Evolutionary conservation across 2,113 vertebrate species (phyloP), one percentile per base, ranked within the genome.

Genomic region (Bettongia penicillata): DNA sequence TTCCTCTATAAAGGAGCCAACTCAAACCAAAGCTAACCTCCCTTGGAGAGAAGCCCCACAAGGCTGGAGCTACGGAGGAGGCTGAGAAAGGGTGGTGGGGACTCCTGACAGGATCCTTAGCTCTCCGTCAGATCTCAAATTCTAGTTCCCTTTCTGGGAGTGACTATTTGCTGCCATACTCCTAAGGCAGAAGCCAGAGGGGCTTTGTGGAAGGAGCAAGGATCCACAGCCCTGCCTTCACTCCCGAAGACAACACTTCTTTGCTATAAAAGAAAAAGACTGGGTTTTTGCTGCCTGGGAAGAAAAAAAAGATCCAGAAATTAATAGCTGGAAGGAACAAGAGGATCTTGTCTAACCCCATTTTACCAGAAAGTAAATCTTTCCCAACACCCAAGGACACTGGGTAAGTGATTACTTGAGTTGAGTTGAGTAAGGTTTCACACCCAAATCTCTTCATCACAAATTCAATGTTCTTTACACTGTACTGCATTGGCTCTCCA

Each of bases 31-130:
- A 68, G 28, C 31, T 68, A 26, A 55, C 25, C 8, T 19, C n/a
- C 68, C 43, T 43, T 5, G 6, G 28, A 10, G 28, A 68, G 1
- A 7, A 84, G 37, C n/a, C 8, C 6, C 16, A 43, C 16, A 84
- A 84, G 19, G 2, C 16, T 1, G 14, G 16, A 3, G 16, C 7
- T 68, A 37, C 7, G n/a, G 5, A 16, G 7, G 5, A 1, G 2
- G 68, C 5, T 2, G 1, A 16, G 19, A 84, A 43, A n/a, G n/a
- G 61, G 14, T 68, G 31, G 31, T 37, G 61, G 12, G 61, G 31
- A 28, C 49, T 0, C 24, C 31, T 0, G 9, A 53, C 0, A 48
- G 48, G 48, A 48, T 37, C 53, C 49, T 43, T 8, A 55, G n/a
- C 24, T 16, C 49, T 52, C 16, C 24, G 28, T 22, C 43, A 12